A percentile compares a stretch with the other conserved stretches of the same genome.
Evolutionary conservation across 1,140 invertebrate species (phyloP).

Genomic region (Eueides isabella): DNA sequence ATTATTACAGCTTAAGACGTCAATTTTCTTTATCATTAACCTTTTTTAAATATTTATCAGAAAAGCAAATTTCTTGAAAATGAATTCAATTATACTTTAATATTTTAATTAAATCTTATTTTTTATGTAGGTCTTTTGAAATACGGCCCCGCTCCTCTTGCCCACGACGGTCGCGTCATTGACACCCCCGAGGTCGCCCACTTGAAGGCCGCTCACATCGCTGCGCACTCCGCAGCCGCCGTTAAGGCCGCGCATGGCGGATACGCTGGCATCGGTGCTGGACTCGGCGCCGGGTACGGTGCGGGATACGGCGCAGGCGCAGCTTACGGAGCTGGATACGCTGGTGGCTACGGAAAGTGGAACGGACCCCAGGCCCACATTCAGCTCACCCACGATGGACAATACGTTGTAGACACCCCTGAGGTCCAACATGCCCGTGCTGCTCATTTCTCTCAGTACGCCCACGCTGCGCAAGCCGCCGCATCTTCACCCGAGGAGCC

Average conservation of each 20-base stretch:
- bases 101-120: not conserved
- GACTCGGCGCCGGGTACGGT: slow-evolving; percentile 48
- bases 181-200: slow-evolving; percentile 84
- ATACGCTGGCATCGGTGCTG: slow-evolving; percentile 58
- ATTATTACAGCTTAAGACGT: too few species aligned
- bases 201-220: slow-evolving; percentile 81
- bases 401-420: slow-evolving; percentile 79
- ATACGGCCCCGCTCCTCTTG: slow-evolving; percentile 83
- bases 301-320: slow-evolving; percentile 50
- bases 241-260: slow-evolving; percentile 80
- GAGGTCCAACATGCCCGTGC: slow-evolving; percentile 78
- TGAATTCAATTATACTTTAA: too few species aligned
- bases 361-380: slow-evolving; percentile 73
- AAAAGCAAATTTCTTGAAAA: too few species aligned
- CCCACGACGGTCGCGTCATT: slow-evolving; percentile 80
- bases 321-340: slow-evolving; percentile 60
- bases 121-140: slow-evolving; percentile 63
- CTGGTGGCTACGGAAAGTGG: slow-evolving; percentile 74
- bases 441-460: slow-evolving; percentile 70
- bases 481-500: slow-evolving; percentile 69
- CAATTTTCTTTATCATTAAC: too few species aligned
- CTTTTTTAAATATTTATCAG: too few species aligned
- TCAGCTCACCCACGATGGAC: slow-evolving; percentile 79
- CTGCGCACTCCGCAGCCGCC: slow-evolving; percentile 78
- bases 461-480: slow-evolving; percentile 70